These are phyloP conservation scores for Chymomyza costata DNA, from an alignment of 1,140 invertebrate genomes.

Conservation along the genomic window DNA sequence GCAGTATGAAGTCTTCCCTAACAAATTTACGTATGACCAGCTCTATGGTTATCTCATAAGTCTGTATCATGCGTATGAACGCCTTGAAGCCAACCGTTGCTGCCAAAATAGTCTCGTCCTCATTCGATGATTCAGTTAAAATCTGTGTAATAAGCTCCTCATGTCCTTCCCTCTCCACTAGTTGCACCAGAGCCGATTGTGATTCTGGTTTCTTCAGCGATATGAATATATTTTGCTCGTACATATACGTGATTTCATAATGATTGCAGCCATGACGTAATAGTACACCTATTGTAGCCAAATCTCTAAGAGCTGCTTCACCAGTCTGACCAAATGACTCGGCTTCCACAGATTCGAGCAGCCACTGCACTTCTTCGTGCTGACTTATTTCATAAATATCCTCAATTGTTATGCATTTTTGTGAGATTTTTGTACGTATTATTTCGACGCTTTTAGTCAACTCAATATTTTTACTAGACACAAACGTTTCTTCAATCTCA, in stretches of 20 bases:
- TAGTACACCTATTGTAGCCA: slow-evolving; percentile 87
- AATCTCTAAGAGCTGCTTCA: slow-evolving; percentile 84
- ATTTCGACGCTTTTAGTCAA: slow-evolving; percentile 59
- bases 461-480: slow-evolving; percentile 45
- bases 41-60: slow-evolving; percentile 86
- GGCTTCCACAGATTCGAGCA: slow-evolving; percentile 83
- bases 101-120: slow-evolving; percentile 84
- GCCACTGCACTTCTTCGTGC: slow-evolving; percentile 82
- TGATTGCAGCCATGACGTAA: slow-evolving; percentile 84
- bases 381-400: slow-evolving; percentile 59
- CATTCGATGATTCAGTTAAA: slow-evolving; percentile 84
- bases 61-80: slow-evolving; percentile 88
- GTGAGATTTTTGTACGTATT: slow-evolving; percentile 66
- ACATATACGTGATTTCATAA: slow-evolving; percentile 85
- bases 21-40: slow-evolving; percentile 88
- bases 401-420: slow-evolving; percentile 59
- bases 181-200: slow-evolving; percentile 86
- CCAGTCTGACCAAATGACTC: slow-evolving; percentile 86
- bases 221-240: slow-evolving; percentile 86
- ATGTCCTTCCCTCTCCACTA: slow-evolving; percentile 87
- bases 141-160: slow-evolving; percentile 87
- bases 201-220: slow-evolving; percentile 85
- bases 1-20: slow-evolving; percentile 87
- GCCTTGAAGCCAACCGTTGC: slow-evolving; percentile 87
- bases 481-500: slow-evolving; percentile 30